Evolutionary conservation across 2,113 vertebrate genomes (phyloP).

Genomic region (Hippocampus mohnikei): DNA sequence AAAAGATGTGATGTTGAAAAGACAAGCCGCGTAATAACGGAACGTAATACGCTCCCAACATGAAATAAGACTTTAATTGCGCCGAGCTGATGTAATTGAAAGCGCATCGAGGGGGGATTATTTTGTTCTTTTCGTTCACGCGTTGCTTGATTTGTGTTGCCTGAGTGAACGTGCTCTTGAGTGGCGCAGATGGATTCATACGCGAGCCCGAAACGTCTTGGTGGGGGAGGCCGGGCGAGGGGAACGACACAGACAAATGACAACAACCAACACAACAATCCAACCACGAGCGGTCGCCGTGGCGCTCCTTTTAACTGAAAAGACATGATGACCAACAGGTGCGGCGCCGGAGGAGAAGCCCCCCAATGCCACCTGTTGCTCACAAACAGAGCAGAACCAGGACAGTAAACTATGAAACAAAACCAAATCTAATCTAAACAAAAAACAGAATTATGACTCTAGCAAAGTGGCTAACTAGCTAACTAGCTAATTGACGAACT

Average conservation of each 20-base stretch:
- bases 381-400: too few relatives aligned
- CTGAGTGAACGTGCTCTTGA: constrained; percentile 76
- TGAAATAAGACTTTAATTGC: constrained; percentile 80
- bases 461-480: too few relatives aligned
- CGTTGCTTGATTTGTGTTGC: constrained; percentile 69
- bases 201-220: constrained; percentile 4
- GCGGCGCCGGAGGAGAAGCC: too few relatives aligned
- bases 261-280: too few relatives aligned
- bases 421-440: too few relatives aligned
- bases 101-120: constrained; percentile 63
- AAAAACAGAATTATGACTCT: too few relatives aligned
- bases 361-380: too few relatives aligned
- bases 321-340: too few relatives aligned
- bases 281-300: too few relatives aligned
- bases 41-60: constrained; percentile 78
- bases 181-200: constrained; percentile 60
- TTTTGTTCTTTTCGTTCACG: constrained; percentile 48
- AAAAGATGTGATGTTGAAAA: constrained; percentile 65
- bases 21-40: constrained; percentile 71
- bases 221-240: constrained; percentile 47
- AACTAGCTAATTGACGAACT: too few relatives aligned
- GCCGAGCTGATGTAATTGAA: constrained; percentile 73
- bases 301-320: too few relatives aligned
- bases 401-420: too few relatives aligned
- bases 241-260: constrained; percentile 75